Conservation (phyloP, 2,113 vertebrate genomes). For the Narcine bancroftii region DNA sequence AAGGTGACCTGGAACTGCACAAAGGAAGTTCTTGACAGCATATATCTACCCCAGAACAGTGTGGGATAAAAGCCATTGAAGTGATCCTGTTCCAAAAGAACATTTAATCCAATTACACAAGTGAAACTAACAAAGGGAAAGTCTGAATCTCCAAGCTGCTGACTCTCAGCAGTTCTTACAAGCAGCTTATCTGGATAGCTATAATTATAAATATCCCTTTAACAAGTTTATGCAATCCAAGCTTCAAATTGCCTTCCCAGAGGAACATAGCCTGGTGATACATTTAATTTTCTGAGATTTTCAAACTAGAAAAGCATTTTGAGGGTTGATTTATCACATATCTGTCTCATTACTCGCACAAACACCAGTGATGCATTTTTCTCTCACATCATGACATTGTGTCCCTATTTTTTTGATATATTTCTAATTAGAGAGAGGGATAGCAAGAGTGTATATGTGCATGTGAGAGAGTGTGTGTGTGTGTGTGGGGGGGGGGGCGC, state of each 20-base stretch:
- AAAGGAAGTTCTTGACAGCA: too few species aligned
- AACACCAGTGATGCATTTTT: background rate
- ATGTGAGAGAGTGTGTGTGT: too few species aligned
- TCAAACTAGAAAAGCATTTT: too few species aligned
- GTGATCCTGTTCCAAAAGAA: background rate
- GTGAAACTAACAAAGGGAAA: too few species aligned
- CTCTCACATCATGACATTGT: too few species aligned
- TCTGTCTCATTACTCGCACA: background rate
- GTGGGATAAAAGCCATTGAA: background rate
- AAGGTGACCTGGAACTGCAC: background rate
- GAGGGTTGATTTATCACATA: background rate
- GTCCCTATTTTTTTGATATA: too few species aligned
- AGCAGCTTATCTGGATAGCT: background rate
- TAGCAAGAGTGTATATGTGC: too few species aligned
- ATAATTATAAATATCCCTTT: background rate
- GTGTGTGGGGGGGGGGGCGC: too few species aligned
- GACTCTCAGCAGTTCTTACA: background rate
- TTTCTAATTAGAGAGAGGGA: too few species aligned
- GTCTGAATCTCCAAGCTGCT: background rate
- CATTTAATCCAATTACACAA: background rate
- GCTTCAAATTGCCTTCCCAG: background rate
- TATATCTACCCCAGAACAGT: background rate
- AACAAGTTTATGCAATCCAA: background rate
- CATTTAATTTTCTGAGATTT: background rate
- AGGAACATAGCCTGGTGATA: background rate